A percentile compares a stretch with the other conserved stretches of the same genome.
Conservation (phyloP, 2,113 vertebrate genomes). For the Triplophysa dalaica region DNA sequence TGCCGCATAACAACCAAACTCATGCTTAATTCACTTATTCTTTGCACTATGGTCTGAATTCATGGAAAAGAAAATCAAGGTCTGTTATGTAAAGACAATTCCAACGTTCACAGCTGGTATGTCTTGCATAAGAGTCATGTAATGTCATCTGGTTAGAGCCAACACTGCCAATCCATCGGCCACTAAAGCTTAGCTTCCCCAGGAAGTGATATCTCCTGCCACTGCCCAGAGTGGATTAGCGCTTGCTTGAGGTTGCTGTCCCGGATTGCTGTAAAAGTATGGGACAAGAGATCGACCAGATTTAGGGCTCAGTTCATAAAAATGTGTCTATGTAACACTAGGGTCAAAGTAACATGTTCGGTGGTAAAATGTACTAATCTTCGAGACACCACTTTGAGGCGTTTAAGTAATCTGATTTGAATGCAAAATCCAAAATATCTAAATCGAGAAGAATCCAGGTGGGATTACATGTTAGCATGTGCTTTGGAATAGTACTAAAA, state of each 20-base stretch:
- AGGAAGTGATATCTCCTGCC: constrained; percentile 57
- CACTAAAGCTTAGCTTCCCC: constrained; percentile 56
- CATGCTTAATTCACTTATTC: not conserved
- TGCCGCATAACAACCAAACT: too few species aligned
- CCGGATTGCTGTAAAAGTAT: constrained; percentile 55
- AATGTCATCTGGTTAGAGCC: constrained; percentile 61
- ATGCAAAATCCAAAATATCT: not conserved
- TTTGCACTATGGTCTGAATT: constrained; percentile 43
- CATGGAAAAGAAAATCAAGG: constrained; percentile 53
- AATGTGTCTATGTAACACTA: constrained; percentile 48
- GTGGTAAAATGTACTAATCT: constrained; percentile 14
- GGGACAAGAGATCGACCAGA: constrained; percentile 35
- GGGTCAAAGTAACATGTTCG: constrained; percentile 20
- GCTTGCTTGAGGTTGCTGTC: constrained; percentile 65
- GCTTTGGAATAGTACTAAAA: too few species aligned
- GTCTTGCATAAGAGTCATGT: constrained; percentile 66
- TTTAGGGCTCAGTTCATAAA: constrained; percentile 45
- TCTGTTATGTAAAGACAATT: constrained; percentile 67
- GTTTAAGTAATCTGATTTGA: not conserved
- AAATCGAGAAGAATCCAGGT: not conserved
- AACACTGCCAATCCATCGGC: constrained; percentile 65
- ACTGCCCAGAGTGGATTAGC: constrained; percentile 62
- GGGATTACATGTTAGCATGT: not conserved
- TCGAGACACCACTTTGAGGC: not conserved
- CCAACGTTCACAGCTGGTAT: constrained; percentile 66